A percentile compares a stretch with the other conserved stretches of the same genome.
These are phyloP conservation scores for Corapipo altera DNA, from an alignment of 2,113 vertebrate genomes.

Conservation along the genomic window DNA sequence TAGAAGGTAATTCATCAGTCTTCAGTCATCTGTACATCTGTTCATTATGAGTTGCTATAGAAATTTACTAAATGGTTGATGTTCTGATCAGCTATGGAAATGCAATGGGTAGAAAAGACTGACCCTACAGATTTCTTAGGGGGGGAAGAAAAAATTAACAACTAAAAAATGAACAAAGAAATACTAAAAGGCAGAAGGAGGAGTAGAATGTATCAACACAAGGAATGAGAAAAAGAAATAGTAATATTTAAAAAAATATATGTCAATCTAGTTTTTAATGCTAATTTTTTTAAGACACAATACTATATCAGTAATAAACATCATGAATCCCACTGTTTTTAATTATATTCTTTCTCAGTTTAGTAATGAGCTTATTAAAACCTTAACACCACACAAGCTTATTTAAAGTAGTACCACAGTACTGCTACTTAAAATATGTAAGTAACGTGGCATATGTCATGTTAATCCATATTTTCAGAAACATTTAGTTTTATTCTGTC, in stretches of 20 bases:
- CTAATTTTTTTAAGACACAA: neutral
- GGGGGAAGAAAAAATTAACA: fast-evolving
- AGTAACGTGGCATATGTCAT: neutral
- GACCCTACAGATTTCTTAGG: neutral
- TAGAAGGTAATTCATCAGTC: neutral
- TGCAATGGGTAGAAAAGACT: neutral
- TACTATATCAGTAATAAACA: neutral
- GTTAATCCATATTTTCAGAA: neutral
- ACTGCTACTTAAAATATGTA: neutral
- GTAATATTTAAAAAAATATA: neutral
- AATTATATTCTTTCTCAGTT: neutral
- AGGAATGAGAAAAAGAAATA: neutral
- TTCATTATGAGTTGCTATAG: neutral
- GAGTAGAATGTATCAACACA: neutral
- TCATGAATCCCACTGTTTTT: neutral
- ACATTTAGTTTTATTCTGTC: neutral
- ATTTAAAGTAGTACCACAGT: neutral
- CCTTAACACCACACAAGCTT: neutral
- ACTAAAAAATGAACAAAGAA: neutral
- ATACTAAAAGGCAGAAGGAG: neutral
- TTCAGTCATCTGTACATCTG: neutral
- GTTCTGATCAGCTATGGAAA: neutral
- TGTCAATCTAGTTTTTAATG: neutral
- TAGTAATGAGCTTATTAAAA: neutral
- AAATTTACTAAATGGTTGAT: neutral